Base-by-base conservation (phyloP, 2,113 vertebrate species). In the Vulpes vulpes region DNA sequence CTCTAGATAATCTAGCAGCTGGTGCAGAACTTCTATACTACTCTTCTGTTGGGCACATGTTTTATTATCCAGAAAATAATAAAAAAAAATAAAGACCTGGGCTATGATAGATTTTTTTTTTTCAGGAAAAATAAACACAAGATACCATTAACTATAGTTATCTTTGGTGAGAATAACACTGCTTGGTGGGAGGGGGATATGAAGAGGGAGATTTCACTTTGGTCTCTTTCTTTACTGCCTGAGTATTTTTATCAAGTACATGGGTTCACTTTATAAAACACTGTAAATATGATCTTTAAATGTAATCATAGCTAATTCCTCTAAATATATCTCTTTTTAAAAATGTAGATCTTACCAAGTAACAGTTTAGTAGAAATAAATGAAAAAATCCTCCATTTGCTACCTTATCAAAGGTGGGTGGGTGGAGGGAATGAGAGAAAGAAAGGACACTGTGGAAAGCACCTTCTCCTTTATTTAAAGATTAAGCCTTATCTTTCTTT, bases 321-420 rank as follows among this genome's bases (percentile, higher is more conserved):
- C 94, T 16, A 89, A 74, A 81, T 35, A 38, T 89, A 60, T 69
- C 80, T 95, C 71, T 51, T 82, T 90, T 93, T 74, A 74, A 94
- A 84, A 94, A 84, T 85, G 60, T 20, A 55, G 65, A 60, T n/a
- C 55, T 85, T 55, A 19, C 7, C 38, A 95, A 60, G 49, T 82
- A 95, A 60, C 1, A n/a, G 38, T 74, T 85, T 27, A 43, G 8
- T n/a, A 51, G 57, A 83, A 71, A 53, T 76, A 91, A 90, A 86
- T 67, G 32, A 90, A 95, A 90, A 32, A 62, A 89, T 64, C 25
- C 35, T 90, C 59, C 38, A 76, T 62, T 87, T 86, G n/a, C n/a
- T 53, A 86, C 51, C 16, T 53, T 35, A 79, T 5, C 32, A 85
- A 73, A 86, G 43, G 32, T 2, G 11, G 27, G n/a, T 25, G 17